These are phyloP conservation scores for Cinclus mexicanus DNA, from an alignment of 2,113 vertebrate species.

Conservation along the genomic window DNA sequence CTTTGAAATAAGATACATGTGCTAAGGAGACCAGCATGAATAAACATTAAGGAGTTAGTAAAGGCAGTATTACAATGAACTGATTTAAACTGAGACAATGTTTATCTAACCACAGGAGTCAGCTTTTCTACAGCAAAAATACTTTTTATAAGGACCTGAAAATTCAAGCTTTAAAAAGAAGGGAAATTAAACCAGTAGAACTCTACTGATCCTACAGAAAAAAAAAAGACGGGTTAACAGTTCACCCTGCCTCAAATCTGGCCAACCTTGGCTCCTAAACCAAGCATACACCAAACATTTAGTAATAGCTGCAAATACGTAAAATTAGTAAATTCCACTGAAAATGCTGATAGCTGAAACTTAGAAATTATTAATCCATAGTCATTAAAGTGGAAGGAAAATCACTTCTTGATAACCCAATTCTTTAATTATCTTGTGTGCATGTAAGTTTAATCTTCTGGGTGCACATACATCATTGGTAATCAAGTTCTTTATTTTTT, in stretches of 20 bases:
- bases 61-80: background rate
- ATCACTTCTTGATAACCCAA: background rate
- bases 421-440: background rate
- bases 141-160: background rate
- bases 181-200: background rate
- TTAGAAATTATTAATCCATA: background rate
- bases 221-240: rapidly evolving
- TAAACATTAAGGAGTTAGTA: conserved; percentile 3
- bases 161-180: background rate
- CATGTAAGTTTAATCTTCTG: background rate
- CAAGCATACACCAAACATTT: background rate
- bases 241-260: background rate
- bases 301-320: background rate
- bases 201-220: background rate
- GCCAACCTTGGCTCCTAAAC: background rate
- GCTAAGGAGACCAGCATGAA: background rate
- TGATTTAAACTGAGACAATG: background rate
- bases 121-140: background rate
- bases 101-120: background rate
- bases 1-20: conserved; percentile 16
- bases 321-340: background rate
- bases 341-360: background rate
- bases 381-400: background rate
- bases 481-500: background rate
- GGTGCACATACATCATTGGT: background rate